Conservation (phyloP, 1,140 invertebrate genomes). For the Araneus ventricosus region DNA sequence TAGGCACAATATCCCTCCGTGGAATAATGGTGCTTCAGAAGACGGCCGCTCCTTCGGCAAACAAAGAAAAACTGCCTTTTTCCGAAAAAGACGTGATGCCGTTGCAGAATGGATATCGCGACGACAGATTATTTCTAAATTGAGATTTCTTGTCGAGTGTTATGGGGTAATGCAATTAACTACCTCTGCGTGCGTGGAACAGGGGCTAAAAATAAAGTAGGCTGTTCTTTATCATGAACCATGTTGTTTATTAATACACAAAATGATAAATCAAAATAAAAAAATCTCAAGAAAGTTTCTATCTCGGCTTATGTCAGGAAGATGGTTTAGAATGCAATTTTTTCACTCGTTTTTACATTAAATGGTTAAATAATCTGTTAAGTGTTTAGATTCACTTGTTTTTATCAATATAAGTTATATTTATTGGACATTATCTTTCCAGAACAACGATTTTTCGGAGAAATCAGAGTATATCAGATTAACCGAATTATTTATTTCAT, state of each 20-base stretch:
- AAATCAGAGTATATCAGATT: too few relatives aligned
- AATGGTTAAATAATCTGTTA: too few relatives aligned
- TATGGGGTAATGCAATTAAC: not conserved
- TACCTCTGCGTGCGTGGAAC: not conserved
- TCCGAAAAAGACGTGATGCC: not conserved
- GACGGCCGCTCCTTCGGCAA: not conserved
- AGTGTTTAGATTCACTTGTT: too few relatives aligned
- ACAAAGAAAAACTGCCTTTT: not conserved
- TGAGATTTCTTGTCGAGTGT: not conserved
- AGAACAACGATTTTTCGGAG: too few relatives aligned
- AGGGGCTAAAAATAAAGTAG: not conserved
- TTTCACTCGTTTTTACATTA: too few relatives aligned
- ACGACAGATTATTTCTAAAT: conserved; percentile 21
- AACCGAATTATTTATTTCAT: too few relatives aligned
- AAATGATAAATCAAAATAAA: too few relatives aligned
- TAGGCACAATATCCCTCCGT: not conserved
- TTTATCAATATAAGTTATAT: too few relatives aligned
- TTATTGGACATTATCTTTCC: too few relatives aligned
- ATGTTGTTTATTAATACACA: not conserved
- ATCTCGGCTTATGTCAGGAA: too few relatives aligned
- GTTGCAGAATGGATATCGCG: not conserved
- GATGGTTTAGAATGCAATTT: too few relatives aligned
- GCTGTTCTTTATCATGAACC: not conserved
- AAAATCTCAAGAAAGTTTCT: too few relatives aligned
- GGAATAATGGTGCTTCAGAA: not conserved